A percentile compares a stretch with the other conserved stretches of the same genome.
Evolutionary conservation across 2,797 vertebrate genomes (phyloP).

Genomic region (Gadopsis bispinosus): DNA sequence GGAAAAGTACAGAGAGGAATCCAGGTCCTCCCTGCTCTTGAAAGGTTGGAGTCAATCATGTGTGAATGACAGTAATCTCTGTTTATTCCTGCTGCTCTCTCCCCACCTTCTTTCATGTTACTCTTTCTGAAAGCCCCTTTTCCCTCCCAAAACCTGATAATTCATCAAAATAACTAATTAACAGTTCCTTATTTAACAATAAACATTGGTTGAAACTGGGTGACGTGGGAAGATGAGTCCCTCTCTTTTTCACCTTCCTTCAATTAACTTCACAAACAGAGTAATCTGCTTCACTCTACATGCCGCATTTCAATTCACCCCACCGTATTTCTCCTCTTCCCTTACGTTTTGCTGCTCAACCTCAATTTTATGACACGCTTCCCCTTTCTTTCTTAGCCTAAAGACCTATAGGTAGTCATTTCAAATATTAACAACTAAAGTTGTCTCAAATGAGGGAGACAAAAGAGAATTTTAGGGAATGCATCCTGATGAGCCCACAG

Average conservation of each 20-base stretch:
- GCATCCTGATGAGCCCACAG: not conserved
- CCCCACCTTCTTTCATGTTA: constrained; percentile 22
- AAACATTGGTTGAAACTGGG: constrained; percentile 92
- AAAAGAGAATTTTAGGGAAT: not conserved
- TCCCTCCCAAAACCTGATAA: constrained; percentile 83
- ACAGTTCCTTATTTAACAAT: constrained; percentile 91
- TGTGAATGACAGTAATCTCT: constrained; percentile 89
- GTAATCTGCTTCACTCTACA: constrained; percentile 87
- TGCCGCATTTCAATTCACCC: constrained; percentile 90
- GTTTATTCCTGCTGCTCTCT: constrained; percentile 46
- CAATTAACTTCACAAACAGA: constrained; percentile 89
- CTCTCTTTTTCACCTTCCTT: constrained; percentile 88
- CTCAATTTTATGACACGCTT: constrained; percentile 15
- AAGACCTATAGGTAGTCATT: constrained; percentile 14
- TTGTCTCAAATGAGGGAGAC: constrained; percentile 2
- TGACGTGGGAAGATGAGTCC: constrained; percentile 82
- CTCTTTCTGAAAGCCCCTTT: constrained; percentile 16
- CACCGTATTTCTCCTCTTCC: constrained; percentile 11
- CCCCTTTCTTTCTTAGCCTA: constrained; percentile 5
- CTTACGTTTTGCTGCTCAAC: constrained; percentile 19
- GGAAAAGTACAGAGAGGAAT: constrained; percentile 80
- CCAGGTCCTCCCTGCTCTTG: constrained; percentile 86
- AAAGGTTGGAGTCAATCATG: constrained; percentile 94
- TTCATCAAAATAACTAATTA: constrained; percentile 91
- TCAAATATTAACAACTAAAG: constrained; percentile 25